These are phyloP conservation scores for Synanceia verrucosa DNA, from an alignment of 2,797 vertebrate species.

Conservation along the genomic window DNA sequence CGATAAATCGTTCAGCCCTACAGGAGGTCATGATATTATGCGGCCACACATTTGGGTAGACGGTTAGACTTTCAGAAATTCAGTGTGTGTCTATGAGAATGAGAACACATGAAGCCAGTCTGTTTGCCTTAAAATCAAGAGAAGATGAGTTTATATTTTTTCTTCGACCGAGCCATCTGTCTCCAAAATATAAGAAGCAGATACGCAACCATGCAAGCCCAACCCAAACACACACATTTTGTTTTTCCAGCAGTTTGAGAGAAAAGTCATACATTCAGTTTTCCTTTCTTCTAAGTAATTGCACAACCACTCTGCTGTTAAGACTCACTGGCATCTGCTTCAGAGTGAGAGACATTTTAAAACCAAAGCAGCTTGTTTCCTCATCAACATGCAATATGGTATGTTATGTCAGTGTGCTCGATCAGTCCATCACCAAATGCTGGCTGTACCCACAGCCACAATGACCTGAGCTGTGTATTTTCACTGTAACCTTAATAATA, in stretches of 20 bases:
- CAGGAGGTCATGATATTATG: not conserved
- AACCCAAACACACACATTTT: not conserved
- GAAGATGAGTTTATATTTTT: conserved; percentile 60
- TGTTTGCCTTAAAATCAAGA: conserved; percentile 52
- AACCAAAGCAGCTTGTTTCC: not conserved
- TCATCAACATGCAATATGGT: too few species aligned
- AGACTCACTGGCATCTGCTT: not conserved
- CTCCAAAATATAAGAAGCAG: conserved; percentile 20
- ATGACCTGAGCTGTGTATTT: too few species aligned
- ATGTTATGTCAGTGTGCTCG: too few species aligned
- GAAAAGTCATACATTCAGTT: not conserved
- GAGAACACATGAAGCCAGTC: conserved; percentile 32
- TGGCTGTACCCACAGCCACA: too few species aligned
- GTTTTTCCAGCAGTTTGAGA: not conserved
- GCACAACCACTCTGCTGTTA: not conserved
- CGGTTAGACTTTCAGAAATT: not conserved
- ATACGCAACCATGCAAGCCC: not conserved
- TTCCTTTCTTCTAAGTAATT: conserved; percentile 3
- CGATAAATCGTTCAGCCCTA: too few species aligned
- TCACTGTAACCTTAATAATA: too few species aligned
- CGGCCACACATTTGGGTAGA: not conserved
- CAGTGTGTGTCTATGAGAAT: not conserved
- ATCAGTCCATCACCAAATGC: too few species aligned
- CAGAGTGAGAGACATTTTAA: not conserved
- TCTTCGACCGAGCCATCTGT: conserved; percentile 26